Conservation (phyloP, 2,888 invertebrate genomes). For the Drepana falcataria region DNA sequence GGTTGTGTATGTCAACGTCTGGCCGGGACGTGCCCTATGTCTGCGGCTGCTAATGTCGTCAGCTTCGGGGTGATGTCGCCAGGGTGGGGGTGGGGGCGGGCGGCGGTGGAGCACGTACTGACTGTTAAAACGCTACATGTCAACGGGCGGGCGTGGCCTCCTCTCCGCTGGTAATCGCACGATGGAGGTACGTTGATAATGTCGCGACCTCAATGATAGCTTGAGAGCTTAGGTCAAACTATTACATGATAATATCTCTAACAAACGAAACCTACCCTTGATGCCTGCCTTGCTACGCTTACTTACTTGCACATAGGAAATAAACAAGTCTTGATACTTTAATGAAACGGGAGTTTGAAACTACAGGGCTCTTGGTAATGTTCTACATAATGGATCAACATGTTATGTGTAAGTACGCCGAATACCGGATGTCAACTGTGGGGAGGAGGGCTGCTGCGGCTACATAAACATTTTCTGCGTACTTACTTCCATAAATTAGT, state of each 20-base stretch:
- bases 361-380: not conserved
- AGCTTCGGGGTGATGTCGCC: conserved; percentile 39
- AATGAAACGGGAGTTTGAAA: not conserved
- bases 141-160: conserved; percentile 57
- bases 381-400: conserved; percentile 8
- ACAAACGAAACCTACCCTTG: not conserved
- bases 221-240: conserved; percentile 25
- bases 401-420: conserved; percentile 36
- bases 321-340: not conserved
- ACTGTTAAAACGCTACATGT: conserved; percentile 77
- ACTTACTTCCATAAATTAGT: conserved; percentile 78
- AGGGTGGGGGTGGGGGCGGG: conserved; percentile 15
- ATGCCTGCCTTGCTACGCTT: too few species aligned
- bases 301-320: too few species aligned
- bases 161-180: conserved; percentile 54
- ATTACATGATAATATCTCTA: conserved; percentile 20
- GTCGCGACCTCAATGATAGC: conserved; percentile 61
- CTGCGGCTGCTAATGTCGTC: conserved; percentile 78
- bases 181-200: conserved; percentile 64
- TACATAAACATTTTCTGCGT: conserved; percentile 77
- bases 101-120: conserved; percentile 57
- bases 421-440: conserved; percentile 66
- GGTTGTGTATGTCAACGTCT: conserved; percentile 61
- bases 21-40: conserved; percentile 69
- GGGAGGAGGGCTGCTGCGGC: conserved; percentile 49